Evolutionary conservation across 2,888 invertebrate species (phyloP), one percentile per base, ranked within the genome.

Genomic region (Trachelus stipa): DNA sequence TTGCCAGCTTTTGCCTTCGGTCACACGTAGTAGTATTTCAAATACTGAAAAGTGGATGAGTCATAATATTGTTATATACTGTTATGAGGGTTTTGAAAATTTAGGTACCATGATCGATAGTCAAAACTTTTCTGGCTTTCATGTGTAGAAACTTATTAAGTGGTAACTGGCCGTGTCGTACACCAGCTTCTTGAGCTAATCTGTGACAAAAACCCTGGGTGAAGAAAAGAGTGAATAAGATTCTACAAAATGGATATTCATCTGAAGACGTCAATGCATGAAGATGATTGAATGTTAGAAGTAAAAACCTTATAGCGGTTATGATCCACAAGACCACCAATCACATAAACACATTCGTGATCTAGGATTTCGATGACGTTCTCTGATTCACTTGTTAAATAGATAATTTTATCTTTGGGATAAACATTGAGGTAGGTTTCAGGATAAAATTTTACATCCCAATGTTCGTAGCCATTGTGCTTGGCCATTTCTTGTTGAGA

Each of bases 261-360:
- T 73, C 9, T 15, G 3, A 77, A 69, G 74, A 73, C 23, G 12
- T 30, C 15, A 9, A 71, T n/a, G 9, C 73, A 35, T n/a, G 37
- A 35, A 9, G 2, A 69, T 69, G 40, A 35, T 12, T 11, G 35
- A 31, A 6, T 68, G 76, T 73, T 37, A 76, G 81, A 82, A 85
- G 90, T 56, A 56, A 56, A 56, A 56, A 95, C 97, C 93, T 99
- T 99, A 85, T 98, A 96, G 85, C 96, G 94, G 92, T 99, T 99
- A 90, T 99, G 99, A 92, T 99, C 99, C 0, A 99, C 98, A 73
- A 99, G 92, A 35, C 99, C 99, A 69, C 99, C 99, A 90, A 99
- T 99, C 75, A 99, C 95, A 89, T 99, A 99, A 73, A 95, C 94
- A 88, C 96, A 96, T 81, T 95, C 94, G 34, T 96, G 94, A 85